Conservation (phyloP, 2,797 vertebrate species). For the Yasuhikotakia modesta region DNA sequence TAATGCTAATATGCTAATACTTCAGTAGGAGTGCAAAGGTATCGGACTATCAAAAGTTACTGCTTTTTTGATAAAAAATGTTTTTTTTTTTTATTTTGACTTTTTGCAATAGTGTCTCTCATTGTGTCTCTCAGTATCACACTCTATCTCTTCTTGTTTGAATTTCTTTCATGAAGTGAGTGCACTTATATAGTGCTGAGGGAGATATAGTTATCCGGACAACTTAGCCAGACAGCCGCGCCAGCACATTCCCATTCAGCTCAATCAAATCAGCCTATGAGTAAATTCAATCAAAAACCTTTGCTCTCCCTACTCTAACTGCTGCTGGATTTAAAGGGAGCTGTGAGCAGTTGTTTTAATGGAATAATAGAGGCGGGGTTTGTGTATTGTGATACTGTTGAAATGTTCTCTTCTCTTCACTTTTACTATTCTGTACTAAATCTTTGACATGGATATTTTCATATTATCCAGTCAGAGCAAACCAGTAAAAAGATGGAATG, state of each 20-base stretch:
- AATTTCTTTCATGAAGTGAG: not conserved
- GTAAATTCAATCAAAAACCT: slow-evolving; percentile 14
- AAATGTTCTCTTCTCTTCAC: no score
- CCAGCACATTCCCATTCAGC: not conserved
- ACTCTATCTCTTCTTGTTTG: not conserved
- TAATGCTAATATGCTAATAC: not conserved
- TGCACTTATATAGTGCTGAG: not conserved
- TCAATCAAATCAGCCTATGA: not conserved
- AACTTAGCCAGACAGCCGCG: not conserved
- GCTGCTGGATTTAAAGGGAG: not conserved
- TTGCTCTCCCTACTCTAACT: not conserved
- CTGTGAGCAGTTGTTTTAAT: not conserved
- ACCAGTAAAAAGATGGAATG: no score
- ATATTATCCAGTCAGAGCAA: no score
- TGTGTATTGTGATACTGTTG: no score
- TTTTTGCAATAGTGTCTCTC: not conserved
- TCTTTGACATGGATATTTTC: not conserved
- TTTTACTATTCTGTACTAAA: no score
- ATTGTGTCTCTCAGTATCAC: not conserved
- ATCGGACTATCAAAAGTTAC: not conserved
- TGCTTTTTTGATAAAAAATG: not conserved
- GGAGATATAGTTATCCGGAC: not conserved
- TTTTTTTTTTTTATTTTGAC: not conserved
- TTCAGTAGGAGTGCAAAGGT: not conserved
- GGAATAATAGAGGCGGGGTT: not conserved